A percentile compares a stretch with the other conserved stretches of the same genome.
Evolutionary conservation across 1,140 invertebrate genomes (phyloP).

Genomic region (Leptinotarsa undecemlineata): DNA sequence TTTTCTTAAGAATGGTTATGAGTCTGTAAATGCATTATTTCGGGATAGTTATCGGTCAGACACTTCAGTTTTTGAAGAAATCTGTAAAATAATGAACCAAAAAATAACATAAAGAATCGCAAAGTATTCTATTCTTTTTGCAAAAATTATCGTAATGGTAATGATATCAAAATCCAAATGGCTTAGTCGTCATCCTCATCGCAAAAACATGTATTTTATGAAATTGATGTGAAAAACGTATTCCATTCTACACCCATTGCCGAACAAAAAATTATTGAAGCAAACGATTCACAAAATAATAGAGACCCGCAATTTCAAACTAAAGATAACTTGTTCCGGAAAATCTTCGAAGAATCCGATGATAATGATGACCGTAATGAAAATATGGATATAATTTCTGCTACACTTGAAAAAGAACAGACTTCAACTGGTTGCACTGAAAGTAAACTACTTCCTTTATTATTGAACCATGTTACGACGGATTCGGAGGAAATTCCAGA

Average conservation of each 20-base stretch:
- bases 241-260: neutral
- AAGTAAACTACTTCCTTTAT: neutral
- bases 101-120: neutral
- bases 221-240: neutral
- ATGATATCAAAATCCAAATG: neutral
- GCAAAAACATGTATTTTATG: neutral
- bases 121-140: neutral
- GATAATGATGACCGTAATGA: neutral
- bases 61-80: neutral
- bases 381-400: neutral
- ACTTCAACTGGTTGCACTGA: neutral
- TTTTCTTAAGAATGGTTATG: neutral
- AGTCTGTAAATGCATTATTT: neutral
- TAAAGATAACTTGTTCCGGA: neutral
- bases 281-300: neutral
- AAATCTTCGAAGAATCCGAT: neutral
- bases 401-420: neutral
- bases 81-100: neutral
- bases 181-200: no score
- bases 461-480: neutral
- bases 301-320: neutral
- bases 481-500: slow-evolving; percentile 6
- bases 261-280: neutral
- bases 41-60: neutral
- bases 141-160: neutral